Percentiles rank a stretch among this genome's conserved stretches.
Conservation (phyloP, 2,888 invertebrate species). For the Hirtodrosophila alboralis region DNA sequence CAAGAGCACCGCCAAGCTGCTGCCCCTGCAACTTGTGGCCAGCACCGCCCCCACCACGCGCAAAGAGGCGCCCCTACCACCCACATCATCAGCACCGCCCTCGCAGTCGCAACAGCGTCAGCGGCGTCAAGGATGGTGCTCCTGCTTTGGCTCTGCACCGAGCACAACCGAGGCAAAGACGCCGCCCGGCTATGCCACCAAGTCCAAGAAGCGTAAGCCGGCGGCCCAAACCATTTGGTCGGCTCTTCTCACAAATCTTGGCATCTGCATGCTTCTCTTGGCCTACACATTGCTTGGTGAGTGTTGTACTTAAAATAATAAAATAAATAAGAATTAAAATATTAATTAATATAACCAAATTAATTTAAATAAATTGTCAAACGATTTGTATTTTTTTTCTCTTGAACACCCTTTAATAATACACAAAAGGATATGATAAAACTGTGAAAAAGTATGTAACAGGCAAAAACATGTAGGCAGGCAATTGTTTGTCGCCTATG, state of each 20-base stretch:
- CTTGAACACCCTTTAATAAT: no score
- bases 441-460: no score
- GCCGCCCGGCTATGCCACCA: conserved; percentile 61
- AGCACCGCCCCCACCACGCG: conserved; percentile 37
- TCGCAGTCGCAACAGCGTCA: conserved; percentile 57
- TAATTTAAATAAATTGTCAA: no score
- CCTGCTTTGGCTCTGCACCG: conserved; percentile 54
- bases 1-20: conserved; percentile 74
- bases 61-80: conserved; percentile 46
- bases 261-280: conserved; percentile 91
- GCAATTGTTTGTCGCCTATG: no score
- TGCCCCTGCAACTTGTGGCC: conserved; percentile 62
- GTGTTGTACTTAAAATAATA: conserved; percentile 80
- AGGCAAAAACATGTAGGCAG: no score
- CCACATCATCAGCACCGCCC: conserved; percentile 31
- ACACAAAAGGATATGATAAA: no score
- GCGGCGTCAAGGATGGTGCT: conserved; percentile 63
- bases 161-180: conserved; percentile 50
- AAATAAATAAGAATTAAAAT: no score
- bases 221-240: conserved; percentile 85
- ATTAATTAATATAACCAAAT: no score
- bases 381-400: no score
- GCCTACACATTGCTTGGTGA: conserved; percentile 90
- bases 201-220: conserved; percentile 68
- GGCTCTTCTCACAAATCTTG: conserved; percentile 91